Evolutionary conservation across 2,113 vertebrate species (phyloP), one percentile per base, ranked within the genome.

Genomic region (Antechinus flavipes): DNA sequence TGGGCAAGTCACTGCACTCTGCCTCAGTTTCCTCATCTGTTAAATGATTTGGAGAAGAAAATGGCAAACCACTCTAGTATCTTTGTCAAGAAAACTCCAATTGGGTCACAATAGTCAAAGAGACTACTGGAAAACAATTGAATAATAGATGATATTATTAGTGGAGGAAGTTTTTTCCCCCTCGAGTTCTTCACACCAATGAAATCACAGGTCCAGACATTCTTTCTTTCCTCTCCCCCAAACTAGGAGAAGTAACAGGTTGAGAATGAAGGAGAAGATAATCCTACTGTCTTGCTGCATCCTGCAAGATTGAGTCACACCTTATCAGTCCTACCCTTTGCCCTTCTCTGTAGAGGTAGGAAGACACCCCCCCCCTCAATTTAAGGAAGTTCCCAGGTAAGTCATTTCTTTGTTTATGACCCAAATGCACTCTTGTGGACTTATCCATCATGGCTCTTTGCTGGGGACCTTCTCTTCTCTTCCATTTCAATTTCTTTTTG

Each of bases 11-110:
- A 12, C 35, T 11, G 50, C 26, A 14, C 24, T 91, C 91, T 55
- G 89, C 54, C 53, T 92, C 56, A 47, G 91, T 56, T 93, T 56
- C 84, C 52, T 90, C 19, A 24, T 95, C 76, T 90, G 55, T 55
- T 46, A 92, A 76, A 50, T 35, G 54, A 42, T 55, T 26, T 58
- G 56, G 56, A 58, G 56, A 27, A 27, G 56, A 6, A 56, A 56
- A 58, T 58, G 25, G 56, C 1, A 58, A 58, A 58, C 56, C 23
- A 58, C 26, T 58, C 56, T 26, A 58, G 25, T 58, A 58, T 25
- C 56, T 58, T 58, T 58, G 26, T 26, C 23, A 58, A 58, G 26
- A 10, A 58, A 58, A 58, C 56, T 6, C 25, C 56, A 61, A 30
- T 30, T 61, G 58, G 27, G 27, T 61, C 26, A 61, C 26, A 61